phyloP scores from a whole-genome alignment of 2,888 invertebrate species.

The Conops quadrifasciatus region DNA sequence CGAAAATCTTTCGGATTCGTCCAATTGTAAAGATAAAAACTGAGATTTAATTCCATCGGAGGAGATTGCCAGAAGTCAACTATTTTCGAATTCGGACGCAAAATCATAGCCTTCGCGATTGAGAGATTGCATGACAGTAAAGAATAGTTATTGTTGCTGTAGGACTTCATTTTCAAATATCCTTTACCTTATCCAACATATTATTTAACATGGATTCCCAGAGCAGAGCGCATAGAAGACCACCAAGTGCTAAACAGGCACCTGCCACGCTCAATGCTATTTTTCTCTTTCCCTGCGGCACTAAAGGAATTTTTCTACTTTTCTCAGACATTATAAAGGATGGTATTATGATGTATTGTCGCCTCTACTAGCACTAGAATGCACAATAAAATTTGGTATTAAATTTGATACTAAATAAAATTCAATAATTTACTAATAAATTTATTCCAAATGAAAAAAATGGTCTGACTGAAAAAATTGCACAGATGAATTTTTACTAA shows the following conservation, averaged over 20 bases:
- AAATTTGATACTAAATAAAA: not conserved
- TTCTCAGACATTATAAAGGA: constrained; percentile 3
- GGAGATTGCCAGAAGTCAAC: constrained; percentile 72
- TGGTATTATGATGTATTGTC: not conserved
- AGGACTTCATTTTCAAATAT: no score
- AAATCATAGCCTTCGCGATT: constrained; percentile 62
- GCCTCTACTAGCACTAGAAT: no score
- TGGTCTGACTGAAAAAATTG: not conserved
- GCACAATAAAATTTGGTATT: no score
- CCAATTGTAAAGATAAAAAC: constrained; percentile 80
- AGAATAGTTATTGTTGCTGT: no score
- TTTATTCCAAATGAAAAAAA: not conserved
- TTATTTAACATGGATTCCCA: constrained; percentile 14
- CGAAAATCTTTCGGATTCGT: constrained; percentile 75
- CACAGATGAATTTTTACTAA: no score
- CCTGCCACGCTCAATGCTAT: constrained; percentile 11
- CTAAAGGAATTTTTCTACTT: not conserved
- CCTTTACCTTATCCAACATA: constrained; percentile 17
- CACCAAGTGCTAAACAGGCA: not conserved
- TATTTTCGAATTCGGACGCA: constrained; percentile 68
- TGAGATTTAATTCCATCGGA: constrained; percentile 70
- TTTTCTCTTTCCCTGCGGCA: not conserved
- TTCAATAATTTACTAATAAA: not conserved
- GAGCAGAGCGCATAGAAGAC: constrained; percentile 6
- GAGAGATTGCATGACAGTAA: not conserved